These are phyloP conservation scores for Notarius lentiginosus DNA, from an alignment of 2,113 vertebrate species.

Conservation along the genomic window DNA sequence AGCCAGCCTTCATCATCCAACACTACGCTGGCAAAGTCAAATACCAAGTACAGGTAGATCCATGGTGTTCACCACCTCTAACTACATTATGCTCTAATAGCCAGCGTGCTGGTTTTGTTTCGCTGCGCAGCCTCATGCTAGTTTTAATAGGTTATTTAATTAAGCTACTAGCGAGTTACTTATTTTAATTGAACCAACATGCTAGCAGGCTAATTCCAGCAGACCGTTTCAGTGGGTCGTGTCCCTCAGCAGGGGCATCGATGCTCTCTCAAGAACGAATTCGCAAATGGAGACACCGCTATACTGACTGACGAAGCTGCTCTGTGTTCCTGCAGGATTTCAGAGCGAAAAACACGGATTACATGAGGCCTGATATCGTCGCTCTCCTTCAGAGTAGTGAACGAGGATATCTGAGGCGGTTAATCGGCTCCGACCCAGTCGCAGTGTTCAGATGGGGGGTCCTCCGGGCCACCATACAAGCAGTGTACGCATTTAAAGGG, in stretches of 20 bases:
- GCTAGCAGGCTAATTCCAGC: not conserved
- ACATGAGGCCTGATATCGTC: slow-evolving; percentile 88
- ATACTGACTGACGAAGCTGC: not conserved
- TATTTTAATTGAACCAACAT: not conserved
- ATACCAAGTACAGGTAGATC: slow-evolving; percentile 89
- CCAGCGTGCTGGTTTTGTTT: not conserved
- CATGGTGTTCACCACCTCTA: not conserved
- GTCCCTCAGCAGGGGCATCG: not conserved
- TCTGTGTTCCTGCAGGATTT: slow-evolving; percentile 78
- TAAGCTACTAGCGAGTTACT: not conserved
- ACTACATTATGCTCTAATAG: not conserved
- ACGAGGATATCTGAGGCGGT: slow-evolving; percentile 82
- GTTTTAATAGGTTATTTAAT: not conserved
- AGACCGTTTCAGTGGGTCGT: not conserved
- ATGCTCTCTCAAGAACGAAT: not conserved
- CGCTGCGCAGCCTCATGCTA: not conserved
- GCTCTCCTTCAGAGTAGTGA: slow-evolving; percentile 86
- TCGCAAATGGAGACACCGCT: not conserved
- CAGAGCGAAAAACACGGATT: slow-evolving; percentile 89
- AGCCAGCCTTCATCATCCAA: slow-evolving; percentile 84
- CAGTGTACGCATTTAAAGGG: slow-evolving; percentile 80
- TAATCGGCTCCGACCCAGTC: slow-evolving; percentile 85
- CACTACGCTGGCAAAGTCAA: slow-evolving; percentile 91
- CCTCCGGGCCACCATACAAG: slow-evolving; percentile 81
- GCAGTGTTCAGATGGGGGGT: slow-evolving; percentile 93